Evolutionary conservation across 2,113 vertebrate genomes (phyloP).

Genomic region (Cinclus cinclus): DNA sequence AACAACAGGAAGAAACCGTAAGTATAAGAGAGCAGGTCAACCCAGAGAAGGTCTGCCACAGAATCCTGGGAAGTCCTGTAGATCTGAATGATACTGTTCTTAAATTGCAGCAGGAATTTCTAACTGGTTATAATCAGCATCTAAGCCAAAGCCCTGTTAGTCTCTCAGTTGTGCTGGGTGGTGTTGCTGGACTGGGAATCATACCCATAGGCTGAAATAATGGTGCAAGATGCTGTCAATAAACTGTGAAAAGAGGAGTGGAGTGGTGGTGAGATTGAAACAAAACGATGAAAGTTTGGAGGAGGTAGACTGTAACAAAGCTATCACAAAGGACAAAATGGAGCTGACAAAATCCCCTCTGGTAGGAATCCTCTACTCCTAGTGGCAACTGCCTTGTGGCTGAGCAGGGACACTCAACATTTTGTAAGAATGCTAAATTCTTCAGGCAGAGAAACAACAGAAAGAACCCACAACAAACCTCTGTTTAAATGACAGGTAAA

Average conservation of each 20-base stretch:
- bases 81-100: not conserved
- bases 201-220: not conserved
- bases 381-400: not conserved
- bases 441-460: not conserved
- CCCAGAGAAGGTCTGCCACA: rapidly evolving
- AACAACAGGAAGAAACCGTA: not conserved
- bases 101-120: not conserved
- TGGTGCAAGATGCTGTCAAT: not conserved
- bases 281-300: not conserved
- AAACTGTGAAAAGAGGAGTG: not conserved
- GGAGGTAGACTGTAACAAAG: not conserved
- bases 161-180: not conserved
- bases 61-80: not conserved
- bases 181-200: not conserved
- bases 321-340: not conserved
- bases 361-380: not conserved
- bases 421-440: not conserved
- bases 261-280: not conserved
- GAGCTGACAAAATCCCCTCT: not conserved
- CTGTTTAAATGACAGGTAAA: not conserved
- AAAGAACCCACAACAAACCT: not conserved
- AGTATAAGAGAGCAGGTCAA: not conserved
- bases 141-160: not conserved
- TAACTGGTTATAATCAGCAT: not conserved
- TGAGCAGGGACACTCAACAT: not conserved